Conservation (phyloP, 2,888 invertebrate species). For the Aphidoletes aphidimyza region DNA sequence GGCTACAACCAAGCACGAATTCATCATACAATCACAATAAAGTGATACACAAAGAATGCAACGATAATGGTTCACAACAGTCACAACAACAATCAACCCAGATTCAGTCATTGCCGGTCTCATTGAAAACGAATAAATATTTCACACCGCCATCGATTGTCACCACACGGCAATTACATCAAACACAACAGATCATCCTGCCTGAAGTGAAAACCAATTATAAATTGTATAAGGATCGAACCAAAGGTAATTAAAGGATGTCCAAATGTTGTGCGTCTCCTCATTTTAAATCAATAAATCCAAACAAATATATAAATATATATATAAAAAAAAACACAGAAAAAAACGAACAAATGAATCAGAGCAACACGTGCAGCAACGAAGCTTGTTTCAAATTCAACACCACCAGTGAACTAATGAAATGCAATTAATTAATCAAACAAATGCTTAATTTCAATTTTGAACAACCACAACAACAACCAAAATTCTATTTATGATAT, state of each 20-base stretch:
- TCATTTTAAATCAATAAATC: neutral
- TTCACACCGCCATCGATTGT: slow-evolving; percentile 41
- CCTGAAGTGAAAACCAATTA: slow-evolving; percentile 64
- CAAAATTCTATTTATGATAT: neutral
- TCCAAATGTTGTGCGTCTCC: slow-evolving; percentile 59
- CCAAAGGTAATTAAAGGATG: slow-evolving; percentile 61
- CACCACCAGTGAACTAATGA: neutral
- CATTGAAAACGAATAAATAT: slow-evolving; percentile 60
- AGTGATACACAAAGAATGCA: slow-evolving; percentile 57
- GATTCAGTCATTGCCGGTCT: slow-evolving; percentile 60
- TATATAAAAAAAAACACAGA: slow-evolving; percentile 61
- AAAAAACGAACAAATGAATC: neutral
- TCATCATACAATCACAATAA: slow-evolving; percentile 61
- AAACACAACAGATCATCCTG: slow-evolving; percentile 62
- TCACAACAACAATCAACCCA: neutral
- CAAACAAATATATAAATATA: too few species aligned
- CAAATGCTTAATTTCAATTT: neutral
- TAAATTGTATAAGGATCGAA: slow-evolving; percentile 55
- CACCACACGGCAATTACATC: slow-evolving; percentile 59
- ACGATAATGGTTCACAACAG: slow-evolving; percentile 56
- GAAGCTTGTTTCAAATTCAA: slow-evolving; percentile 10
- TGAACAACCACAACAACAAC: neutral
- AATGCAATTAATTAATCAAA: slow-evolving; percentile 15
- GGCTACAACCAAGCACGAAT: slow-evolving; percentile 74
- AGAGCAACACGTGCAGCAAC: neutral